phyloP scores from a whole-genome alignment of 2,888 invertebrate genomes.

The Spodoptera picta region DNA sequence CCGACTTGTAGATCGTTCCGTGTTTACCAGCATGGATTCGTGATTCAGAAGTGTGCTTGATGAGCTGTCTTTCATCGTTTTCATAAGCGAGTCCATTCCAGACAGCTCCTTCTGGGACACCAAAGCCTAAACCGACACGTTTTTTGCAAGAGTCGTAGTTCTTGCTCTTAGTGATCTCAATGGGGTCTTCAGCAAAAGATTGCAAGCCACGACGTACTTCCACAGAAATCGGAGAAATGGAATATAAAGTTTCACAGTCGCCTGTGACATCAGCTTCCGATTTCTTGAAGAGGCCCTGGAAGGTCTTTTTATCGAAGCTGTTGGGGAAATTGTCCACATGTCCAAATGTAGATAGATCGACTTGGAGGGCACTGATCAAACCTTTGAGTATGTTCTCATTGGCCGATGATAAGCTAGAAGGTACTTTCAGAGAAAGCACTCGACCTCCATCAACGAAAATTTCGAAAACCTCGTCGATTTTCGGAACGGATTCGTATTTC shows the following conservation, averaged over 20 bases:
- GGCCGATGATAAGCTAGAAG: slow-evolving; percentile 86
- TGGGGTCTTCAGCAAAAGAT: slow-evolving; percentile 83
- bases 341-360: slow-evolving; percentile 90
- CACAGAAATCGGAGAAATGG: slow-evolving; percentile 89
- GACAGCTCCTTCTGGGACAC: slow-evolving; percentile 84
- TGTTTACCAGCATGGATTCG: slow-evolving; percentile 87
- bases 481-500: slow-evolving; percentile 84
- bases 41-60: slow-evolving; percentile 88
- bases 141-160: slow-evolving; percentile 90
- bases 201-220: slow-evolving; percentile 65
- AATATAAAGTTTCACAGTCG: slow-evolving; percentile 91
- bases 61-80: slow-evolving; percentile 84
- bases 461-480: slow-evolving; percentile 89
- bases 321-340: slow-evolving; percentile 82
- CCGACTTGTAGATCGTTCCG: slow-evolving; percentile 90
- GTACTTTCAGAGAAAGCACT: slow-evolving; percentile 88
- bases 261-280: slow-evolving; percentile 92
- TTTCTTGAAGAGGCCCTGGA: slow-evolving; percentile 89
- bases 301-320: slow-evolving; percentile 77
- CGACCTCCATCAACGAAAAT: slow-evolving; percentile 89
- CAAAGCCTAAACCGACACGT: slow-evolving; percentile 90
- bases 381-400: slow-evolving; percentile 92
- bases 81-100: slow-evolving; percentile 72
- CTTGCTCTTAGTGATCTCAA: slow-evolving; percentile 90
- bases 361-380: slow-evolving; percentile 91